phyloP scores from a whole-genome alignment of 2,113 vertebrate genomes.

The Penelope pileata region DNA sequence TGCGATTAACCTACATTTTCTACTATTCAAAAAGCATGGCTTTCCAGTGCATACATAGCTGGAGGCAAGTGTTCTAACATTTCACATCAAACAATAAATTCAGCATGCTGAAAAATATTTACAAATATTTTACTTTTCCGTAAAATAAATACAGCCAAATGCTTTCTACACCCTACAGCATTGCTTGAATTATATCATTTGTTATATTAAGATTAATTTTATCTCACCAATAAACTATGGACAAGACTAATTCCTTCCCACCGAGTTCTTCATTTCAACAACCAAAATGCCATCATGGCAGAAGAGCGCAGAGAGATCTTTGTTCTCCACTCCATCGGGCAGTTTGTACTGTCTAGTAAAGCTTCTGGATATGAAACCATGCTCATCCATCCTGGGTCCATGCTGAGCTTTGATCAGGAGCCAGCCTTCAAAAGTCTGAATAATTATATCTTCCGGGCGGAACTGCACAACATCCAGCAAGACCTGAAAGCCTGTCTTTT shows the following conservation, averaged over 20 bases:
- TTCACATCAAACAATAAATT: slow-evolving; percentile 41
- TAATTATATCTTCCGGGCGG: slow-evolving; percentile 85
- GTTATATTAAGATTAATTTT: neutral
- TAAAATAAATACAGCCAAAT: slow-evolving; percentile 6
- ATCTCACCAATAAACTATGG: neutral
- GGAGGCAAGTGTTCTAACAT: neutral
- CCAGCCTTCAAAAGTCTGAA: slow-evolving; percentile 88
- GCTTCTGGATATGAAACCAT: slow-evolving; percentile 81
- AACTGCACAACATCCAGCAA: slow-evolving; percentile 87
- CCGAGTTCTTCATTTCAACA: slow-evolving; percentile 77
- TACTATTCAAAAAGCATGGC: neutral
- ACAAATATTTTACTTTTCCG: slow-evolving; percentile 25
- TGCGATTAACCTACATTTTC: neutral
- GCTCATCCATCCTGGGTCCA: slow-evolving; percentile 82
- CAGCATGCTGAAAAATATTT: neutral
- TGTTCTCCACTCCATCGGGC: slow-evolving; percentile 74
- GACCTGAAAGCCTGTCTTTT: slow-evolving; percentile 70
- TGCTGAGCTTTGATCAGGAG: slow-evolving; percentile 84
- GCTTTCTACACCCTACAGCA: neutral
- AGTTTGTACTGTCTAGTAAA: slow-evolving; percentile 84
- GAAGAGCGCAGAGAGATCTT: slow-evolving; percentile 79
- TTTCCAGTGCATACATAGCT: neutral
- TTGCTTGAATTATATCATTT: neutral
- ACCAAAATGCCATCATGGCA: slow-evolving; percentile 86
- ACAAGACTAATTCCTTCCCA: slow-evolving; percentile 25